Conservation (phyloP, 37 sponge, comb jelly and placozoan genomes). For the Dysidea cf. avara region DNA sequence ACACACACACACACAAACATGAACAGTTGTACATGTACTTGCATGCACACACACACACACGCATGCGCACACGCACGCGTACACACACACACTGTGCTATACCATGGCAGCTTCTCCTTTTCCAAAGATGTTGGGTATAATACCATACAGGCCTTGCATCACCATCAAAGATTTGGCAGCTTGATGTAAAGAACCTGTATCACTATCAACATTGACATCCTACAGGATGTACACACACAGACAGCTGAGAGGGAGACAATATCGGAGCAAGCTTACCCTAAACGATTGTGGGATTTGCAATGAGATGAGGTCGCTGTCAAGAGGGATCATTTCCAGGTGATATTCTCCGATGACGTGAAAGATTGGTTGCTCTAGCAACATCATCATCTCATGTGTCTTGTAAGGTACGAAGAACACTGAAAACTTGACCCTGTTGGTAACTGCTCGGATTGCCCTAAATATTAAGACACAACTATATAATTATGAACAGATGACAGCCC, state of each 20-base stretch:
- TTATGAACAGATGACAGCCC: too few relatives aligned
- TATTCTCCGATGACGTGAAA: conserved; percentile 58
- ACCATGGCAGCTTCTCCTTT: conserved; percentile 82
- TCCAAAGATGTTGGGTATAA: conserved; percentile 85
- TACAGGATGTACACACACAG: conserved; percentile 16
- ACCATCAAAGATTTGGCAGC: conserved; percentile 79
- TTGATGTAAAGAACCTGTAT: conserved; percentile 54
- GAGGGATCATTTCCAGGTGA: conserved; percentile 79
- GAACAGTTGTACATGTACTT: too few relatives aligned
- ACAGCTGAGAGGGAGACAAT: background rate
- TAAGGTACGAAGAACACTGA: background rate
- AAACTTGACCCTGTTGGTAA: background rate
- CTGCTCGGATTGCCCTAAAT: too few relatives aligned
- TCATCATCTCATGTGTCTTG: background rate
- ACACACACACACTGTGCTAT: conserved; percentile 3
- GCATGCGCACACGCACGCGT: too few relatives aligned
- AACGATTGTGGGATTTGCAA: conserved; percentile 70
- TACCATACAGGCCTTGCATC: conserved; percentile 85
- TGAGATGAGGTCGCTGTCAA: conserved; percentile 89
- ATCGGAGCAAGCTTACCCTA: conserved; percentile 22
- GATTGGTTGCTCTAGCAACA: conserved; percentile 2
- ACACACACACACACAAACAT: too few relatives aligned
- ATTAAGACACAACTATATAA: too few relatives aligned
- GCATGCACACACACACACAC: too few relatives aligned
- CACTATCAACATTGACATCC: conserved; percentile 60